phyloP scores from a whole-genome alignment of 2,797 vertebrate genomes.

The Lepilemur septentrionalis region DNA sequence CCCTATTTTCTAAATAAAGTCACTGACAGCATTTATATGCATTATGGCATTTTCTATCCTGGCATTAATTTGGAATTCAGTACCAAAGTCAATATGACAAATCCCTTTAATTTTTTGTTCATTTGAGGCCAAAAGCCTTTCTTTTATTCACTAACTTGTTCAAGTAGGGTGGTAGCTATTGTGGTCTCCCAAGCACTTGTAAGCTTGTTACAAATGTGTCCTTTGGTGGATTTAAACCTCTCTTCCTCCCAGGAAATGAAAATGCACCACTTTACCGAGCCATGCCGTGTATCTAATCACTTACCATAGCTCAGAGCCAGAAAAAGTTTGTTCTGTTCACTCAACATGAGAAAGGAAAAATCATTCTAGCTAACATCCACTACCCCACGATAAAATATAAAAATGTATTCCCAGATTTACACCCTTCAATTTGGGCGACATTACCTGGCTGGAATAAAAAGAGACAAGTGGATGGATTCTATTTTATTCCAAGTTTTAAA shows the following conservation, averaged over 20 bases:
- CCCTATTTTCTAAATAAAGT: slow-evolving; percentile 24
- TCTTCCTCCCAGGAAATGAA: slow-evolving; percentile 59
- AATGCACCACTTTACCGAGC: not conserved
- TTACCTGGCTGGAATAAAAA: not conserved
- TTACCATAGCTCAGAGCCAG: not conserved
- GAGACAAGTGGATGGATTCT: not conserved
- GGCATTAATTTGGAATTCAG: slow-evolving; percentile 68
- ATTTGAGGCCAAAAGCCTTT: slow-evolving; percentile 39
- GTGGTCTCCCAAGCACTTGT: slow-evolving; percentile 33
- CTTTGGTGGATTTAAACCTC: slow-evolving; percentile 42
- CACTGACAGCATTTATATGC: slow-evolving; percentile 38
- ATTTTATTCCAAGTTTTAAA: slow-evolving; percentile 1
- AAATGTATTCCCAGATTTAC: not conserved
- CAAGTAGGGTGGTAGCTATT: not conserved
- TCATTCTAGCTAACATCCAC: not conserved
- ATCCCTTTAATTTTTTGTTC: slow-evolving; percentile 18
- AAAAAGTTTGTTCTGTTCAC: not conserved
- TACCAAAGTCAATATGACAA: slow-evolving; percentile 59
- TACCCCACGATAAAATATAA: not conserved
- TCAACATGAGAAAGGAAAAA: not conserved
- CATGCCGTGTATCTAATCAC: not conserved
- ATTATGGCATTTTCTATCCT: slow-evolving; percentile 56
- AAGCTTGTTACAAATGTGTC: slow-evolving; percentile 52
- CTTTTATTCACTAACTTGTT: slow-evolving; percentile 44
- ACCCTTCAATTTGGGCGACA: not conserved